phyloP scores from a whole-genome alignment of 2,888 invertebrate genomes.

The Aproaerema taeniolella region DNA sequence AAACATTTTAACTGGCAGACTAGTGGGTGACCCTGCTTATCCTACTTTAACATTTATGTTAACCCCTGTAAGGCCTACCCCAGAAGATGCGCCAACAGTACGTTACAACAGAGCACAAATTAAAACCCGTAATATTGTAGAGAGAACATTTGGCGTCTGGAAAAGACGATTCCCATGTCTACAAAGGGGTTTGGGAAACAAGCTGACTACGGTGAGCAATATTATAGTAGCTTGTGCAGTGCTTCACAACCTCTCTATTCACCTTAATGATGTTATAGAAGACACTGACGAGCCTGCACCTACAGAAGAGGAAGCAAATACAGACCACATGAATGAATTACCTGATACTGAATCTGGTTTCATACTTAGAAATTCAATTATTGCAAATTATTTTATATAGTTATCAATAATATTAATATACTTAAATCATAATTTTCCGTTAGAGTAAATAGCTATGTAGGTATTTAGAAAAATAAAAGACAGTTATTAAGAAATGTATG shows the following conservation, averaged over 20 bases:
- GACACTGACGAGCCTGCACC: background rate
- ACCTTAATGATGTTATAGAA: background rate
- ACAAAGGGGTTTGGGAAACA: too few species aligned
- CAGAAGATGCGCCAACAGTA: background rate
- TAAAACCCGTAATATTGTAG: too few species aligned
- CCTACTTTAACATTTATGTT: background rate
- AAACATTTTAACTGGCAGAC: background rate
- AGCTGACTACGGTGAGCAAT: background rate
- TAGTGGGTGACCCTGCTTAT: background rate
- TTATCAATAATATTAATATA: background rate
- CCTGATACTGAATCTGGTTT: background rate
- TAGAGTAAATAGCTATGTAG: background rate
- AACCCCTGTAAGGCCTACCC: background rate
- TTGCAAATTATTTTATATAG: background rate
- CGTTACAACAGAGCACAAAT: slow-evolving; percentile 2
- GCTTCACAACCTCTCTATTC: background rate
- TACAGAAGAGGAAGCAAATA: background rate
- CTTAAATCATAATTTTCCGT: too few species aligned
- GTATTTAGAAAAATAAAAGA: background rate
- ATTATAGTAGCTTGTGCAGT: background rate
- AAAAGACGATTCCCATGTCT: too few species aligned
- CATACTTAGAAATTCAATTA: background rate
- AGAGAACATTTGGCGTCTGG: too few species aligned
- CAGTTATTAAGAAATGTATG: background rate
- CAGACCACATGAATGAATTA: background rate